Conservation (phyloP, 2,113 vertebrate species). For the Ellobius talpinus region DNA sequence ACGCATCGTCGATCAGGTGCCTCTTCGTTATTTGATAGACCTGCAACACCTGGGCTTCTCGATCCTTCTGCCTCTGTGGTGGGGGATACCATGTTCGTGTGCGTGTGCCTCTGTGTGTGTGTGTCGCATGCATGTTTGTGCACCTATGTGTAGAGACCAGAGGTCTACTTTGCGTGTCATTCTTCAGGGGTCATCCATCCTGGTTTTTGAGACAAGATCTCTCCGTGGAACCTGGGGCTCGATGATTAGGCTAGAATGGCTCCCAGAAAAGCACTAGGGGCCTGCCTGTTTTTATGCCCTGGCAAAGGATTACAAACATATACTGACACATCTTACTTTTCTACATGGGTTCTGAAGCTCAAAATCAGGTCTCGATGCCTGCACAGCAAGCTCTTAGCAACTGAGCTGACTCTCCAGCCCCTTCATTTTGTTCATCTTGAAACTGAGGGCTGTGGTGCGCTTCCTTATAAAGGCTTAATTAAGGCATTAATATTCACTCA, state of each 20-base stretch:
- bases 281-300: background rate
- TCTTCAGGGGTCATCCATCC: background rate
- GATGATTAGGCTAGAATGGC: background rate
- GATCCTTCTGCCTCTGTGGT: constrained; percentile 40
- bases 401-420: background rate
- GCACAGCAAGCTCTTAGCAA: no score
- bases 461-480: constrained; percentile 80
- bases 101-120: background rate
- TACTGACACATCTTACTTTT: background rate
- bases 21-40: background rate
- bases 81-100: background rate
- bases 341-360: background rate
- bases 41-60: background rate
- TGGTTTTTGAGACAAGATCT: background rate
- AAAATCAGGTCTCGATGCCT: background rate
- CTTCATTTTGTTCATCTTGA: background rate
- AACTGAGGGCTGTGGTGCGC: constrained; percentile 69
- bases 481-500: constrained; percentile 83
- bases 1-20: background rate
- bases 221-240: background rate
- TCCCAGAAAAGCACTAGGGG: background rate
- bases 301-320: background rate
- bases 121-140: background rate
- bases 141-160: background rate
- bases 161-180: background rate